These are phyloP conservation scores for Anguilla pacifica DNA, from an alignment of 2,797 vertebrate species.

Conservation along the genomic window DNA sequence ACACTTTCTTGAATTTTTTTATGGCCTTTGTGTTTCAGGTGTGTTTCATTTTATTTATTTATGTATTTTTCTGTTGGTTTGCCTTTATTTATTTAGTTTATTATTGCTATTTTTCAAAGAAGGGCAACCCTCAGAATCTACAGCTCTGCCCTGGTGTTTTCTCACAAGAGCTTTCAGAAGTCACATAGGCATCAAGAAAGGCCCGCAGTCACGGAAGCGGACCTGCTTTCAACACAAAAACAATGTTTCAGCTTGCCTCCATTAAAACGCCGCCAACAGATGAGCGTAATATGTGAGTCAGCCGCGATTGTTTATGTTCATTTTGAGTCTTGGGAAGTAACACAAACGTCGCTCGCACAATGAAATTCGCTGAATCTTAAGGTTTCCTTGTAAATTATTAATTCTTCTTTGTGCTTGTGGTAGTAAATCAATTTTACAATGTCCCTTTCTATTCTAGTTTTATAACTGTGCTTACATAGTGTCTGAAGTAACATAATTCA, in stretches of 20 bases:
- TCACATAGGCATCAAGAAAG: conserved; percentile 80
- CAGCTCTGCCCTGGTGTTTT: conserved; percentile 77
- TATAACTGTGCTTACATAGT: neutral
- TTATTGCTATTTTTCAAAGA: conserved; percentile 53
- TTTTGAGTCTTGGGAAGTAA: neutral
- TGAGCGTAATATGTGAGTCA: neutral
- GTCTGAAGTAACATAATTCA: conserved; percentile 56
- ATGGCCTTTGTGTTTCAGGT: neutral
- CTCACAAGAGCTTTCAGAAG: conserved; percentile 82
- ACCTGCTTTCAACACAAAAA: conserved; percentile 73
- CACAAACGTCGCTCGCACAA: conserved; percentile 18
- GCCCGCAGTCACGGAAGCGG: conserved; percentile 61
- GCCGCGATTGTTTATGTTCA: conserved; percentile 15
- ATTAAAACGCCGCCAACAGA: conserved; percentile 65
- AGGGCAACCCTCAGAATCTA: conserved; percentile 73
- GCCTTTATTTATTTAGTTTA: neutral
- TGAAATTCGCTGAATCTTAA: conserved; percentile 5
- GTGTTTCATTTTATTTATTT: conserved; percentile 62
- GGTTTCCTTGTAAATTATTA: conserved; percentile 18
- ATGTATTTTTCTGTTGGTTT: conserved; percentile 67
- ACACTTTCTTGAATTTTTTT: neutral
- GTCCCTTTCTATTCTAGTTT: conserved; percentile 9
- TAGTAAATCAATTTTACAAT: conserved; percentile 12
- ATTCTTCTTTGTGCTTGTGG: conserved; percentile 5
- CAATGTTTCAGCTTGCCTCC: conserved; percentile 79